Base-by-base conservation (phyloP, 2,113 vertebrate species). In the Romanogobio albipinnatus region DNA sequence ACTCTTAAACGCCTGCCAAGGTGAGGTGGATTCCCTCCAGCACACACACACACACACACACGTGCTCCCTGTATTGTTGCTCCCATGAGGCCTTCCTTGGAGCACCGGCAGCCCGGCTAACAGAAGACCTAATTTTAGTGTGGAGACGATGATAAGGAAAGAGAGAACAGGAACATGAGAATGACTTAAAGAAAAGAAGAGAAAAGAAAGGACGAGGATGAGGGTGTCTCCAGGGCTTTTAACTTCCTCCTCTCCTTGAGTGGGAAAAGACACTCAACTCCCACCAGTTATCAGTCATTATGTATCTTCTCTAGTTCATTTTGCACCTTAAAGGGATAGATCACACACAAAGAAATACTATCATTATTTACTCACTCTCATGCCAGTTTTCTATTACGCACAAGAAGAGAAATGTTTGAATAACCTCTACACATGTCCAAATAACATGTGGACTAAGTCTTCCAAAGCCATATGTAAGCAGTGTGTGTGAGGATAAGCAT, bases 111-210 rank as follows among this genome's bases (percentile, higher is more conserved):
- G 84, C 75, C 45, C 58, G 70, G 76, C 77, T 84, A 83, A 84
- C 82, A 81, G 77, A 86, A 88, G 86, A 89, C 88, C 88, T 87
- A 89, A 88, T 89, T 89, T 89, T 53, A 85, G 87, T 81, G 76
- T 79, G 85, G 80, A 81, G 51, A 75, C 80, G 75, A 81, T 84
- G 81, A 83, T 56, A 86, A 76, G 53, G 24, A 78, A 76, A 76
- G 68, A 85, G 62, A 77, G 75, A 71, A 74, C 29, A 66, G 83
- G 51, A 81, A 26, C 66, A 26, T 83, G 59, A 84, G 70, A 59
- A 81, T 53, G 86, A 73, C 83, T 76, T 82, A 74, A 59, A 74
- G 51, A 82, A 71, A 76, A 73, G 39, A 47, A 43, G 24, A 26
- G 49, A 70, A 39, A 45, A 66, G 43, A 83, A 56, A 75, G 36